Conservation (phyloP, 2,113 vertebrate species). For the Odontesthes bonariensis region DNA sequence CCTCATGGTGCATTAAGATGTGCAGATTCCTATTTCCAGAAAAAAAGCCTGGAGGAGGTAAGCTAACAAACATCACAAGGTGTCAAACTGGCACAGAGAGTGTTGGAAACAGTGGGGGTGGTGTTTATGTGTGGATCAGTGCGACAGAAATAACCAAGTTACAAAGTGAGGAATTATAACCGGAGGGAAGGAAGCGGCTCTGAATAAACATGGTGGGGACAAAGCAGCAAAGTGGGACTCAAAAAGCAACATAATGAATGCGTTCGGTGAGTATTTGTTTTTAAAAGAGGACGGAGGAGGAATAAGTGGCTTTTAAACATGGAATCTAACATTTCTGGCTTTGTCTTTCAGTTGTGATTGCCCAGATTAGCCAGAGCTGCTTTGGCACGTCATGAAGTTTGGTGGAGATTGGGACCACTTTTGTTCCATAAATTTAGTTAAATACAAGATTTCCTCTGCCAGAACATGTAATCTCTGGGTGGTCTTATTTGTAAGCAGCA, state of each 20-base stretch:
- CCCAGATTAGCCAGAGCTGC: too few relatives aligned
- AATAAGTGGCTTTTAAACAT: neutral
- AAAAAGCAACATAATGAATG: slow-evolving; percentile 8
- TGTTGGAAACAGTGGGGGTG: slow-evolving; percentile 17
- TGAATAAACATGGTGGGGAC: neutral
- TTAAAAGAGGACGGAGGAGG: neutral
- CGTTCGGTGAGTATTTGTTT: neutral
- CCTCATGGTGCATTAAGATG: neutral
- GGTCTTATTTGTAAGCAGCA: too few relatives aligned
- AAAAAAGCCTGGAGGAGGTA: slow-evolving; percentile 32
- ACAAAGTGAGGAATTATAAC: slow-evolving; percentile 13
- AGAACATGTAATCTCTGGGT: too few relatives aligned
- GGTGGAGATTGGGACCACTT: too few relatives aligned
- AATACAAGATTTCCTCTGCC: too few relatives aligned
- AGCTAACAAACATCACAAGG: slow-evolving; percentile 15
- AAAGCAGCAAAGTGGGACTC: neutral
- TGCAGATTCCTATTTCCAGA: slow-evolving; percentile 11
- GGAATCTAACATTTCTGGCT: too few relatives aligned
- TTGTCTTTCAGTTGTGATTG: too few relatives aligned
- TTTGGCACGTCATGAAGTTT: too few relatives aligned
- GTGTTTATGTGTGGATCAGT: slow-evolving; percentile 3
- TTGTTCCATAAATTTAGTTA: too few relatives aligned
- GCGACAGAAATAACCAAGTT: slow-evolving; percentile 23
- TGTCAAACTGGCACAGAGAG: slow-evolving; percentile 24
- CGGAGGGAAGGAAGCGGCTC: neutral